Percentiles rank a stretch among this genome's conserved stretches.
These are phyloP conservation scores for Pangasianodon hypophthalmus DNA, from an alignment of 2,113 vertebrate species.

Conservation along the genomic window DNA sequence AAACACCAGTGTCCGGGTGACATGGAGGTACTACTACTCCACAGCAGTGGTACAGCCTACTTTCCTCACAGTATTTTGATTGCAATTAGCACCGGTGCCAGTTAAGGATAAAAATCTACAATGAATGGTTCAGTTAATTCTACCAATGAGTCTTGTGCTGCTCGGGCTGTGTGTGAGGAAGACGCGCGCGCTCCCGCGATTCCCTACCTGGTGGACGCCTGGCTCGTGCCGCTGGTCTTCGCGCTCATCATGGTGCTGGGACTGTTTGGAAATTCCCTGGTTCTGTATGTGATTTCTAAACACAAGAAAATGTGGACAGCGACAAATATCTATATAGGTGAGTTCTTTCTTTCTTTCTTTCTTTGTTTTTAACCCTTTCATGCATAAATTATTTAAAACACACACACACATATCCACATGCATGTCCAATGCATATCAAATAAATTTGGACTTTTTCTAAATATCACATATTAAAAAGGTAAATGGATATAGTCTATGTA, in stretches of 20 bases:
- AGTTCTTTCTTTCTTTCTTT: background rate
- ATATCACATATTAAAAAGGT: background rate
- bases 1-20: background rate
- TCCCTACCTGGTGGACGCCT: slow-evolving; percentile 63
- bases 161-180: background rate
- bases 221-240: slow-evolving; percentile 73
- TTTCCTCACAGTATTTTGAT: background rate
- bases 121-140: slow-evolving; percentile 20
- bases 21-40: background rate
- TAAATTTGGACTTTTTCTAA: background rate
- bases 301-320: slow-evolving; percentile 74
- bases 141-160: slow-evolving; percentile 1
- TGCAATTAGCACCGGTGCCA: background rate
- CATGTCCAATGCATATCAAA: background rate
- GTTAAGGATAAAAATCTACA: background rate
- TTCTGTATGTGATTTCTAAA: slow-evolving; percentile 72
- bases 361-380: background rate
- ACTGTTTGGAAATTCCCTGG: slow-evolving; percentile 69
- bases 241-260: slow-evolving; percentile 70
- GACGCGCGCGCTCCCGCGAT: background rate
- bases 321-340: slow-evolving; percentile 75
- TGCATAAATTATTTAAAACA: background rate
- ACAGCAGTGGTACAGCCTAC: too few species aligned
- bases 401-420: background rate
- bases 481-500: background rate